These are phyloP conservation scores for Vombatus ursinus DNA, from an alignment of 2,113 vertebrate genomes.

Conservation along the genomic window DNA sequence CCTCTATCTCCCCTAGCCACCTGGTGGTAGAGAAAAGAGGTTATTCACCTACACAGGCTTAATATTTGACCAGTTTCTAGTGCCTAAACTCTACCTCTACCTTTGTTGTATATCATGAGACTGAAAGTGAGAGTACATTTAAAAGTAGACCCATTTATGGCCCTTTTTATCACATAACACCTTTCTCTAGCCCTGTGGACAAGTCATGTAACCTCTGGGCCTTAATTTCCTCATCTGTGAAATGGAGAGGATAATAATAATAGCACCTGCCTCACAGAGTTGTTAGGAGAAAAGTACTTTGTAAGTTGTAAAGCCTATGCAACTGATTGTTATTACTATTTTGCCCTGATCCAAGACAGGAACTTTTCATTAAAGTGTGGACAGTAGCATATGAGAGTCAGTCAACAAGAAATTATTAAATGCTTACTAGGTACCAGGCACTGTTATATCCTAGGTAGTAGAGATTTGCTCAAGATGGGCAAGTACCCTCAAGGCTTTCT, in stretches of 20 bases:
- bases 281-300: neutral
- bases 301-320: neutral
- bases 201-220: neutral
- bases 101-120: neutral
- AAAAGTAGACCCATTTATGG: neutral
- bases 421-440: neutral
- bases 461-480: neutral
- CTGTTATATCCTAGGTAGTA: neutral
- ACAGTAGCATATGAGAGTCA: neutral
- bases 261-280: neutral
- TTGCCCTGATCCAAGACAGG: too few species aligned
- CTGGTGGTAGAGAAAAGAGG: neutral
- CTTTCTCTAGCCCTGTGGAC: neutral
- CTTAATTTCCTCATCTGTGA: neutral
- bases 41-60: neutral
- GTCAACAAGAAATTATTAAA: neutral
- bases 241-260: neutral
- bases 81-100: neutral
- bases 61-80: neutral
- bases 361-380: neutral
- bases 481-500: neutral
- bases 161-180: neutral
- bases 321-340: neutral
- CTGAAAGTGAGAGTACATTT: neutral
- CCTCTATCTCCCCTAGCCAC: neutral